Evolutionary conservation across 2,113 vertebrate genomes (phyloP), one percentile per base, ranked within the genome.

Genomic region (Archocentrus centrarchus): DNA sequence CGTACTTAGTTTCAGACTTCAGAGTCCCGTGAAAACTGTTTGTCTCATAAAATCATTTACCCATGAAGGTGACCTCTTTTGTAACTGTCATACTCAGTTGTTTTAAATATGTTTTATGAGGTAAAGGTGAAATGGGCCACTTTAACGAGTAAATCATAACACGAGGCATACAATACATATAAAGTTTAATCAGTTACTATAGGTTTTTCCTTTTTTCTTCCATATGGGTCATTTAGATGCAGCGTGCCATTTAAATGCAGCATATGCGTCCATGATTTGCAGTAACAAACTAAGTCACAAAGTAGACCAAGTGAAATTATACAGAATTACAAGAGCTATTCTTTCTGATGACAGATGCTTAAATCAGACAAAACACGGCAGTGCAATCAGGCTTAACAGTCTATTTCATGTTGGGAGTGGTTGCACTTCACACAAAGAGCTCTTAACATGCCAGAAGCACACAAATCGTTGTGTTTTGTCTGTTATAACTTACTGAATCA

Each of bases 331-430:
- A 75, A 77, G 41, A 81, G 35, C 59, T 75, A 50, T 22, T 81
- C 27, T 81, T 83, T 79, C 14, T 37, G 32, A 50, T 4, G 17
- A 10, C 1, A 6, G 27, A 37, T 59, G 53, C 47, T 63, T 80
- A 75, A 86, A 80, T 82, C 63, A 64, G 27, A 73, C 20, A 81
- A 75, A 83, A 77, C 35, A 20, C 11, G 61, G 41, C 32, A 70
- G 62, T 83, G 77, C 82, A 81, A 89, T 84, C 63, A 85, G 60
- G 27, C n/a, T 81, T 39, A 75, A 86, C 62, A 39, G 80, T 64
- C 68, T 64, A 41, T 81, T 88, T 89, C 61, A 70, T 59, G 39
- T 81, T 82, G 47, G 53, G 59, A 76, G 47, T 60, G 50, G 47
- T 59, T 70, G 13, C 27, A 41, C 39, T 77, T 83, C 58, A 35